Percentiles rank a stretch among this genome's conserved stretches.
Conservation (phyloP, 2,113 vertebrate species). For the Eurypyga helias region DNA sequence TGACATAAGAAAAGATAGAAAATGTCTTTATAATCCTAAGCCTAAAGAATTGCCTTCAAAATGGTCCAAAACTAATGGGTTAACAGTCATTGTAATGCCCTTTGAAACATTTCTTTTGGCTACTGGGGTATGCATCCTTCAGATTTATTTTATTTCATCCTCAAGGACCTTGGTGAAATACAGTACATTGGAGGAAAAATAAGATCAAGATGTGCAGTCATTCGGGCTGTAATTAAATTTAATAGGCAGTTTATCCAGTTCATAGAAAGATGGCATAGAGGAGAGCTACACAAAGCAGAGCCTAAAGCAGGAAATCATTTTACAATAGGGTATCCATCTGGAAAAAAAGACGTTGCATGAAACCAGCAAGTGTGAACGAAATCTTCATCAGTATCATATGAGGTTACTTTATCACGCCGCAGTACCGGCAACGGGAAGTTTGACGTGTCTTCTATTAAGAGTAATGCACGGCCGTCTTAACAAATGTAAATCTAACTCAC, state of each 20-base stretch:
- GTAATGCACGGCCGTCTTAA: slow-evolving; percentile 56
- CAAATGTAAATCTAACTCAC: slow-evolving; percentile 75
- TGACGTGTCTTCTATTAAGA: slow-evolving; percentile 68
- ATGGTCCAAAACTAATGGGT: slow-evolving; percentile 13
- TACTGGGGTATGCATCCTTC: slow-evolving; percentile 42
- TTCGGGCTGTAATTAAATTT: slow-evolving; percentile 82
- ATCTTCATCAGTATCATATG: slow-evolving; percentile 75
- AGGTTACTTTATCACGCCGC: slow-evolving; percentile 70
- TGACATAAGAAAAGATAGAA: background rate
- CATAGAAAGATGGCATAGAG: slow-evolving; percentile 72
- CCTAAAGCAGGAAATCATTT: slow-evolving; percentile 77
- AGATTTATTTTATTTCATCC: slow-evolving; percentile 75
- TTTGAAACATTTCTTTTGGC: slow-evolving; percentile 36
- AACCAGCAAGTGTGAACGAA: slow-evolving; percentile 76
- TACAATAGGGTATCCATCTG: slow-evolving; percentile 80
- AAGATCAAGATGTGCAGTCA: slow-evolving; percentile 78
- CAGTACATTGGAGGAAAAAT: slow-evolving; percentile 67
- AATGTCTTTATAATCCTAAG: background rate
- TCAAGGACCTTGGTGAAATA: slow-evolving; percentile 76
- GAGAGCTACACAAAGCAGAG: slow-evolving; percentile 73
- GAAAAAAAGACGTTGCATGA: slow-evolving; percentile 76
- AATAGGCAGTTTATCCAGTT: slow-evolving; percentile 82
- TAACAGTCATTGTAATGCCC: slow-evolving; percentile 15
- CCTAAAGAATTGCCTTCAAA: background rate
- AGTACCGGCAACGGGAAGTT: slow-evolving; percentile 7